Conservation (phyloP, 2,797 vertebrate species). For the Danionella dracula region DNA sequence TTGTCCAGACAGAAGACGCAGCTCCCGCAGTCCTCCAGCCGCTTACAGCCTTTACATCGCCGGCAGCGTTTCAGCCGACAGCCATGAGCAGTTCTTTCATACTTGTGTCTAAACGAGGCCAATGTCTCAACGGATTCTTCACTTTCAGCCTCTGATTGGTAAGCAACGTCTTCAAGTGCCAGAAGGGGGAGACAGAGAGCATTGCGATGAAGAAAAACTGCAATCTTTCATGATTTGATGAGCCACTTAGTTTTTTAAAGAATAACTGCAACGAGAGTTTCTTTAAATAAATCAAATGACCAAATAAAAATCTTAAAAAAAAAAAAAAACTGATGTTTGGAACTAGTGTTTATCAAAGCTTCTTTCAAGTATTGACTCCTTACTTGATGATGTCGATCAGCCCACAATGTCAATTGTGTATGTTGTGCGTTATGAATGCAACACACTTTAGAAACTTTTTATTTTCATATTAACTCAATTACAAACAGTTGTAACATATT, state of each 20-base stretch:
- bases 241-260: too few relatives aligned
- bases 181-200: neutral
- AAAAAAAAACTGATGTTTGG: too few relatives aligned
- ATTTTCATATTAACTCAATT: constrained; percentile 3
- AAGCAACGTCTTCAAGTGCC: constrained; percentile 56
- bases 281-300: too few relatives aligned
- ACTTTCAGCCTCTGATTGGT: constrained; percentile 60
- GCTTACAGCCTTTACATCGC: constrained; percentile 74
- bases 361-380: too few relatives aligned
- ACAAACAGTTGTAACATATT: too few relatives aligned
- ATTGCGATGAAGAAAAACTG: neutral
- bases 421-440: constrained; percentile 12
- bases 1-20: constrained; percentile 88
- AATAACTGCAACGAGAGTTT: too few relatives aligned
- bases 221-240: too few relatives aligned
- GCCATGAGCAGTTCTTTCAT: constrained; percentile 21
- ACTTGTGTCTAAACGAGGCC: constrained; percentile 37
- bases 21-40: constrained; percentile 77
- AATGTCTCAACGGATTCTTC: constrained; percentile 35
- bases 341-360: too few relatives aligned
- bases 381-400: neutral
- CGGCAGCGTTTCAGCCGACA: constrained; percentile 65
- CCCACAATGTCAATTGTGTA: neutral
- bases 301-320: too few relatives aligned
- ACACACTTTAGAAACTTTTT: neutral